Base-by-base conservation (phyloP, 1,140 invertebrate species). In the Drepana arcuata region DNA sequence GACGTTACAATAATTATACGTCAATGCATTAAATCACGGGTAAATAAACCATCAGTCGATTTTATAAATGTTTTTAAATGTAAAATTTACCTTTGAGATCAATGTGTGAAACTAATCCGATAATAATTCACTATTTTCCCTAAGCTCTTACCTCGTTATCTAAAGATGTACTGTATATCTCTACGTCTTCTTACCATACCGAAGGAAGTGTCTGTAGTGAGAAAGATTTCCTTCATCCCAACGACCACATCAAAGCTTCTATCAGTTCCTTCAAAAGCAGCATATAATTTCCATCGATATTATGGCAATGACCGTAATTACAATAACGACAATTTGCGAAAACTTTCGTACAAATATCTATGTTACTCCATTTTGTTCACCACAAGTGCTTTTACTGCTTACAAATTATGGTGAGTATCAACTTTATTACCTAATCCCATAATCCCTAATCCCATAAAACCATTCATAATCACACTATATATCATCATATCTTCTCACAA, bases 321-420 rank as follows among this genome's bases (percentile, higher is more conserved):
- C 34, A 24, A 48, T 28, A 36, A 42, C 32, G 40, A 53, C 34
- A 18, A 16, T 14, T 25, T 46, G 25, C 38, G 32, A 7, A 18
- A 38, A 34, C 39, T 50, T 42, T 44, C 54, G 0, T 49, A 57
- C 11, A 75, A 65, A 51, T 66, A 62, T 34, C 37, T 77, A 12
- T 39, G 65, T 12, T 77, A 61, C 36, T 67, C 70, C 11, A 7
- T 75, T 7, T 43, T 75, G 12, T 59, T 69, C 35, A 60, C 68
- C 15, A 53, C 61, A 40, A 41, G 48, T 16, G 49, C 66, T 2
- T 78, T 53, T 41, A 48, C 65, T 2, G 65, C 73, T 7, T 81
- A 74, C 24, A 67, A 63, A 58, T 54, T 65, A 2, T 81, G 73
- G 77, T 74, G 45, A 67, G 63, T 59, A 9, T 16, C 14, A 32